Base-by-base conservation (phyloP, 2,888 invertebrate species). In the Heliconius erato region DNA sequence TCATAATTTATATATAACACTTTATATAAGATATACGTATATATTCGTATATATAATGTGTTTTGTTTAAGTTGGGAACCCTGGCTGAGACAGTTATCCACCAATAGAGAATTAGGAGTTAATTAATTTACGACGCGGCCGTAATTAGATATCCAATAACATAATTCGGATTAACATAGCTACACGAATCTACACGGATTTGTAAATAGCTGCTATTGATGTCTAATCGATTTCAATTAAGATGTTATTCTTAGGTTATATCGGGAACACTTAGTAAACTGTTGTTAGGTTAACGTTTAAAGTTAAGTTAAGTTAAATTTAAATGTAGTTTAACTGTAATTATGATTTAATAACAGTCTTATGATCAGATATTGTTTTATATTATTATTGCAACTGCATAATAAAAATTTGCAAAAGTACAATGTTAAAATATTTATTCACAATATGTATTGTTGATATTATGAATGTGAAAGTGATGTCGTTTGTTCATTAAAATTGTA, bases 71-170 rank as follows among this genome's bases (percentile, higher is more conserved):
- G 74, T 76, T 81, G 59, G 26, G 40, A 81, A 63, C 81, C 81
- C 86, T 85, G 83, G 82, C 83, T 82, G 85, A 90, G 90, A 91
- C 90, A 92, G 89, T 91, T 90, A 90, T 89, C 88, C 87, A 86
- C 89, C 89, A 87, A 90, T 89, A 89, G 89, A 87, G 91, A 92
- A 93, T 94, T 93, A 92, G 90, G 88, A 90, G 90, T 92, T 94
- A 94, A 95, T 95, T 93, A 95, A 94, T 95, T 91, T 94, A 94
- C 90, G 92, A 91, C 89, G 88, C 87, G 87, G 85, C 88, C 88
- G 89, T 93, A 93, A 94, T 92, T 92, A 91, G 90, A 92, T 92
- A 88, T 88, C 90, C 90, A 90, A 91, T 92, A 90, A 89, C 89
- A 91, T 90, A 89, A 89, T 87, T 86, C 76, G 86, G 85, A 88